Conservation (phyloP, 2,113 vertebrate genomes). For the Panthera tigris region DNA sequence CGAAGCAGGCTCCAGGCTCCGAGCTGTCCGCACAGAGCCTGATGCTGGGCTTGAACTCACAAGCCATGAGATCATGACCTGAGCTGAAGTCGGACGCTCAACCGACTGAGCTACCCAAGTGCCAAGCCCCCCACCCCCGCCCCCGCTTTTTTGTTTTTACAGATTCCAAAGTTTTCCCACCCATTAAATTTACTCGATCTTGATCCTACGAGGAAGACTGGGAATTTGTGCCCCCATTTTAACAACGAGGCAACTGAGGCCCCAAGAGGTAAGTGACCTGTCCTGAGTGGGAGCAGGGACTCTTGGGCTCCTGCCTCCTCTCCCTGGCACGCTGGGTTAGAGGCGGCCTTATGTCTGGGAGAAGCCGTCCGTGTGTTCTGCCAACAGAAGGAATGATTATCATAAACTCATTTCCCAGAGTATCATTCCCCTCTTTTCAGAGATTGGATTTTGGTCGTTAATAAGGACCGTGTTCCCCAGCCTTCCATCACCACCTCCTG, state of each 20-base stretch:
- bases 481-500: background rate
- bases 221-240: too few species aligned
- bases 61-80: too few species aligned
- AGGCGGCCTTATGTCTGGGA: background rate
- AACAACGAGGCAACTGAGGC: background rate
- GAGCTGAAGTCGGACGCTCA: too few species aligned
- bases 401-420: background rate
- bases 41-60: too few species aligned
- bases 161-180: background rate
- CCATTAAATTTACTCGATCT: background rate
- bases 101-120: too few species aligned
- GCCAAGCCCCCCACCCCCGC: too few species aligned
- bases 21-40: too few species aligned
- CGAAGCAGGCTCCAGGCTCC: too few species aligned
- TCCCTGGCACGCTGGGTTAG: fast-evolving
- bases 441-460: background rate
- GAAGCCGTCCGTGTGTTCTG: background rate
- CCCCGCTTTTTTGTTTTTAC: background rate
- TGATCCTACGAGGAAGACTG: background rate
- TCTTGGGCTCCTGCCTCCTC: background rate
- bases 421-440: background rate
- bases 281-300: background rate
- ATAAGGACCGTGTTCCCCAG: background rate
- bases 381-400: background rate
- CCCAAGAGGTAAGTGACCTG: too few species aligned